Evolutionary conservation across 2,888 invertebrate species (phyloP), one percentile per base, ranked within the genome.

Genomic region (Tolmerus cingulatus): DNA sequence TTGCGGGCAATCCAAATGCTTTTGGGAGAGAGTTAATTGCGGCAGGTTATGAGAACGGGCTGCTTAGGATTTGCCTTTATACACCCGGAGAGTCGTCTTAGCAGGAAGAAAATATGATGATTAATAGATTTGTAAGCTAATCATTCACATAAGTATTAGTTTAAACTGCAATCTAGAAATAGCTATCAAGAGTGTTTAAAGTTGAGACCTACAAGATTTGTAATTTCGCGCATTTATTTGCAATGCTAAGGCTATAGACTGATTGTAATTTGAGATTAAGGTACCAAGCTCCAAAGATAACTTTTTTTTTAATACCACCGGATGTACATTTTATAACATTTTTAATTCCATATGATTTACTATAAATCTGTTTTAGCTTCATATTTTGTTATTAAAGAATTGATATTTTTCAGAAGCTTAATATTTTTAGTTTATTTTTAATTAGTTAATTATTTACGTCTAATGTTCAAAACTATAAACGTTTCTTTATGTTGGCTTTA

Each of bases 21-120:
- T 86, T 88, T 2, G 90, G 89, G 5, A 87, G 89, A 8, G 87
- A 89, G 40, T 90, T 91, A 87, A 87, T 91, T 77, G 92, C 92
- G 12, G 87, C 90, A 23, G 92, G 92, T 12, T 91, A 92, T 82
- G 91, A 92, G 87, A 91, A 92, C 88, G 92, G 92, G 23, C 89
- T 93, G 37, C 19, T 92, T 19, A 90, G 92, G 14, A 89, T 66
- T 66, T 66, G 66, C 23, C 66, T 66, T 66, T 66, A 66, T 66
- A 40, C 16, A 9, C 19, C 76, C n/a, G 19, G n/a, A 51, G 7
- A n/a, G 7, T n/a, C 51, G n/a, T 51, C 51, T 5, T 51, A 51
- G n/a, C 51, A 51, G n/a, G 1, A 51, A 51, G 16, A 51, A 5
- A 51, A 51, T 51, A 51, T 2, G 43, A 12, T n/a, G 1, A n/a